phyloP scores from a whole-genome alignment of 2,113 vertebrate species.

The Miniopterus natalensis region DNA sequence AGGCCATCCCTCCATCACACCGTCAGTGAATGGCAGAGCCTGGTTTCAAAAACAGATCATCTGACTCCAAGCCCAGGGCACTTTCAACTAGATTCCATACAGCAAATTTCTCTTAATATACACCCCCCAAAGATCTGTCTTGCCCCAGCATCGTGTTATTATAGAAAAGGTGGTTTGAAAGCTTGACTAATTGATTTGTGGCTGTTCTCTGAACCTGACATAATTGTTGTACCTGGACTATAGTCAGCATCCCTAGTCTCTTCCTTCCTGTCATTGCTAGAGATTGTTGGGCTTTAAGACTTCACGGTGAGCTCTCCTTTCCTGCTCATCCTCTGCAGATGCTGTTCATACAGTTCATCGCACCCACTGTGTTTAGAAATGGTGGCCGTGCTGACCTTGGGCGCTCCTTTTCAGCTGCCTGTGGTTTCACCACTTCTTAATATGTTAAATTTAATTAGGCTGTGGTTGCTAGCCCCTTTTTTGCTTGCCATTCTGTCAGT shows the following conservation, averaged over 20 bases:
- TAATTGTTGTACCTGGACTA: neutral
- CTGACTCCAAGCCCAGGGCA: neutral
- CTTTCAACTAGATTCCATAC: neutral
- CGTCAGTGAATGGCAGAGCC: neutral
- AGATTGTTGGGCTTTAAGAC: no score
- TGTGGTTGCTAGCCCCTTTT: conserved; percentile 65
- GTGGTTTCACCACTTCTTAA: conserved; percentile 70
- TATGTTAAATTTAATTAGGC: conserved; percentile 60
- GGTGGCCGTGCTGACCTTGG: neutral
- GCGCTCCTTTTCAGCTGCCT: conserved; percentile 58
- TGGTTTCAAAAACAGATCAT: neutral
- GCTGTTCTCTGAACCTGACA: neutral
- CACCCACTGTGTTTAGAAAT: conserved; percentile 23
- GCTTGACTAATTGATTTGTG: conserved; percentile 9
- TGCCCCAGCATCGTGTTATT: neutral
- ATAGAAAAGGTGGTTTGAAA: conserved; percentile 4
- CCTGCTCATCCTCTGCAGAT: neutral
- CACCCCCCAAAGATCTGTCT: neutral
- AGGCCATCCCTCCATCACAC: neutral
- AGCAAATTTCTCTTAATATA: neutral
- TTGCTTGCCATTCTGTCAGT: conserved; percentile 64
- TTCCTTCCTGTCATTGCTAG: neutral
- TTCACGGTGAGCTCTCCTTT: accelerated
- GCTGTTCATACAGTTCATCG: neutral
- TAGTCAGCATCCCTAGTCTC: neutral